Conservation (phyloP, 2,113 vertebrate species). For the Campylomormyrus tamandua region DNA sequence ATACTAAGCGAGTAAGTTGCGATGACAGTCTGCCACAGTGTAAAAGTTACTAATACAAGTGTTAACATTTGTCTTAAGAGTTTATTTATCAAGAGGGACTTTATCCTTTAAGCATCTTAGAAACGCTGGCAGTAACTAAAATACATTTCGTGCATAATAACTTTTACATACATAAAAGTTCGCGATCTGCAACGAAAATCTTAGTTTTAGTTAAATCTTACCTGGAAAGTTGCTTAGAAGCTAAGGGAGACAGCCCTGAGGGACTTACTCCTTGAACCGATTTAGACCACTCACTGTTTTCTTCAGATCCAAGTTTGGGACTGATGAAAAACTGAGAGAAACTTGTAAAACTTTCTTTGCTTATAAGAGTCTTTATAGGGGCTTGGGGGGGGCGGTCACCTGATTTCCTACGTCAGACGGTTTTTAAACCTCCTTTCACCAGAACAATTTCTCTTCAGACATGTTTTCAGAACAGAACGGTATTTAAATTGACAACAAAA, state of each 20-base stretch:
- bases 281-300: conserved; percentile 28
- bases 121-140: not conserved
- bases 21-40: not conserved
- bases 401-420: conserved; percentile 54
- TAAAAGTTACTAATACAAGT: not conserved
- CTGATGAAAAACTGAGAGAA: conserved; percentile 44
- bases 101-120: not conserved
- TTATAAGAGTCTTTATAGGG: conserved; percentile 51
- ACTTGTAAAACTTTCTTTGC: conserved; percentile 55
- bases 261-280: conserved; percentile 39
- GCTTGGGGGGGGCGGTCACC: conserved; percentile 47
- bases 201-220: conserved; percentile 26
- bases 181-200: not conserved
- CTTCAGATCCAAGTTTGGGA: conserved; percentile 48
- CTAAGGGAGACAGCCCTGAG: conserved; percentile 27
- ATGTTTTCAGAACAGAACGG: not conserved
- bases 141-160: not conserved
- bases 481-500: not conserved
- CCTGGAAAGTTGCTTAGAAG: conserved; percentile 40
- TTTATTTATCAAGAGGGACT: not conserved
- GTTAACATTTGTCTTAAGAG: not conserved
- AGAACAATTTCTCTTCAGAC: not conserved
- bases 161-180: not conserved
- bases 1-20: not conserved
- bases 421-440: conserved; percentile 17